phyloP scores from a whole-genome alignment of 92 coral and sea anemone species.

The Muricea muricata region DNA sequence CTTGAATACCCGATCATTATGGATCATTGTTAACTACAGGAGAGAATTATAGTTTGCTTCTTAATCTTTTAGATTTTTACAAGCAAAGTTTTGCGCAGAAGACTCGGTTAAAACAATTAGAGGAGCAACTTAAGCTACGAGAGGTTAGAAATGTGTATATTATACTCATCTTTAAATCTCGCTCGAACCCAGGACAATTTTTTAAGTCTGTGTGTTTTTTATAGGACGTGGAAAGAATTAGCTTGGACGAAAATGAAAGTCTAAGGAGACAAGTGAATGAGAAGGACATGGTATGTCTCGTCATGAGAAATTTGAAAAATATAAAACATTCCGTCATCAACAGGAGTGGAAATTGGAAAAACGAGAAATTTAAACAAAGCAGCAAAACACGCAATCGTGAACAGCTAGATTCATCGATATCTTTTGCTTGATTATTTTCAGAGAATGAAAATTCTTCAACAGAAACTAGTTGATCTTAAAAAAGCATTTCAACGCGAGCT shows the following conservation, averaged over 20 bases:
- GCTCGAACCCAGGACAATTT: too few relatives aligned
- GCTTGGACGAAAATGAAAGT: constrained; percentile 74
- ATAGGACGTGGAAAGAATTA: constrained; percentile 59
- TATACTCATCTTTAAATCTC: too few relatives aligned
- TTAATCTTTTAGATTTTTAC: constrained; percentile 67
- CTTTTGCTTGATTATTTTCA: constrained; percentile 32
- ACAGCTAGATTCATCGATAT: too few relatives aligned
- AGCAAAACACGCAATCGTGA: too few relatives aligned
- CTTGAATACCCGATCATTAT: too few relatives aligned
- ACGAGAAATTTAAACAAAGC: too few relatives aligned
- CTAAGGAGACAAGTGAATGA: constrained; percentile 39
- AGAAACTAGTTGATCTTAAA: constrained; percentile 87
- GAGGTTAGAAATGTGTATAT: too few relatives aligned
- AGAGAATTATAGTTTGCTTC: neutral
- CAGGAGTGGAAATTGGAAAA: too few relatives aligned
- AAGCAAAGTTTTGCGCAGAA: constrained; percentile 74
- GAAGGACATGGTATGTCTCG: constrained; percentile 65
- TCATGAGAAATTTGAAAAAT: too few relatives aligned
- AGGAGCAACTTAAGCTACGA: constrained; percentile 80
- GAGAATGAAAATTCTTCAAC: constrained; percentile 92
- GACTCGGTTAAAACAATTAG: constrained; percentile 80
- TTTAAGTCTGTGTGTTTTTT: neutral
- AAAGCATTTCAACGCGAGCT: constrained; percentile 98
- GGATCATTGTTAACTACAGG: too few relatives aligned
- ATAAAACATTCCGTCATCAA: too few relatives aligned